phyloP scores from a whole-genome alignment of 1,140 invertebrate species.

The Drosophila elegans region DNA sequence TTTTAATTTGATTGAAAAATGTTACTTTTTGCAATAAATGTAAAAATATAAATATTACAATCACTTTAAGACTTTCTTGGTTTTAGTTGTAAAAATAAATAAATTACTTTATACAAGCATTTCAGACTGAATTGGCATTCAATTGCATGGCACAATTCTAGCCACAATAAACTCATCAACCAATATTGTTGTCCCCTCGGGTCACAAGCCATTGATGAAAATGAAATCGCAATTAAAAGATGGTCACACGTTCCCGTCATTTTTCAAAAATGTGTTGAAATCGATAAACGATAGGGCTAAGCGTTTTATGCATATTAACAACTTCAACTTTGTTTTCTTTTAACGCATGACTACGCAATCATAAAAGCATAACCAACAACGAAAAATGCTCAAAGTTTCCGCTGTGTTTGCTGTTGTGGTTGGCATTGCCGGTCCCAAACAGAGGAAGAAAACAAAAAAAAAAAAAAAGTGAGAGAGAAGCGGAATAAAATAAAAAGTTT shows the following conservation, averaged over 20 bases:
- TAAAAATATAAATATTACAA: too few relatives aligned
- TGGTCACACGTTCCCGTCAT: constrained; percentile 27
- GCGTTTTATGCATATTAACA: constrained; percentile 70
- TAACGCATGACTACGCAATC: constrained; percentile 59
- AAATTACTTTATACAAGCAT: neutral
- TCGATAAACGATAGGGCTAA: constrained; percentile 52
- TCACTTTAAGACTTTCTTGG: too few relatives aligned
- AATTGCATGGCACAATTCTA: too few relatives aligned
- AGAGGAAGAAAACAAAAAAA: constrained; percentile 29
- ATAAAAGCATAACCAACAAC: constrained; percentile 50
- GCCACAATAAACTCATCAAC: neutral
- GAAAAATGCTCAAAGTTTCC: constrained; percentile 41
- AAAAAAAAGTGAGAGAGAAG: constrained; percentile 25
- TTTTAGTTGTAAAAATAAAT: neutral
- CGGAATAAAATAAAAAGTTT: constrained; percentile 65
- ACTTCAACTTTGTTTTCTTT: constrained; percentile 33
- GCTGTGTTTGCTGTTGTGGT: constrained; percentile 54
- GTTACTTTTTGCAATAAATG: too few relatives aligned
- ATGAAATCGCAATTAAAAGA: constrained; percentile 46
- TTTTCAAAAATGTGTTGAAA: constrained; percentile 63
- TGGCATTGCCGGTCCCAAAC: constrained; percentile 36
- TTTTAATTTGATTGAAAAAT: too few relatives aligned
- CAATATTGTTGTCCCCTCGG: neutral
- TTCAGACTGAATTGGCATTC: neutral
- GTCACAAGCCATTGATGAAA: constrained; percentile 28